Evolutionary conservation across 2,888 invertebrate species (phyloP).

Genomic region (Apodemia duryi): DNA sequence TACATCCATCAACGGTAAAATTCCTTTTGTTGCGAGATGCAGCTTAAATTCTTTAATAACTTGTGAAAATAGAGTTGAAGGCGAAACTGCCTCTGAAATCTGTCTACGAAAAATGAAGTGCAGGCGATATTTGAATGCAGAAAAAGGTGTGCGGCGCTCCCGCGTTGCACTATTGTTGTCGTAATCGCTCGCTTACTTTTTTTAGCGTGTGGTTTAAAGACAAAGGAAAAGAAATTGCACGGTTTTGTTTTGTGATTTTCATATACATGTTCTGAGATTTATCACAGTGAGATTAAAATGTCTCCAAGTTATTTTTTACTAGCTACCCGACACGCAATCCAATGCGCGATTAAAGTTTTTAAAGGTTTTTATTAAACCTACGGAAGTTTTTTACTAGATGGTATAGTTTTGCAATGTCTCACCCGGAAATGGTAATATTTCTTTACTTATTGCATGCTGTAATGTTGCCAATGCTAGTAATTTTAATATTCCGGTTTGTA

Average conservation of each 20-base stretch:
- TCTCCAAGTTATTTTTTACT: neutral
- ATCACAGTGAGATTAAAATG: conserved; percentile 4
- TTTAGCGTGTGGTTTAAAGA: conserved; percentile 25
- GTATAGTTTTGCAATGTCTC: no score
- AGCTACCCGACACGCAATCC: no score
- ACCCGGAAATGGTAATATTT: no score
- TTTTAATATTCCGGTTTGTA: no score
- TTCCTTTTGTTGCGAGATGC: neutral
- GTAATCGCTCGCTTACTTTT: conserved; percentile 46
- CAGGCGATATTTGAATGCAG: conserved; percentile 22
- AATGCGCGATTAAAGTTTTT: no score
- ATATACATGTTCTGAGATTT: conserved; percentile 4
- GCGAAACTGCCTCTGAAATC: conserved; percentile 7
- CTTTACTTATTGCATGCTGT: no score
- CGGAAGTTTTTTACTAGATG: no score
- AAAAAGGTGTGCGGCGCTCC: conserved; percentile 25
- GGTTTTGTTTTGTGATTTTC: conserved; percentile 24
- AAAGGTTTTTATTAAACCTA: no score
- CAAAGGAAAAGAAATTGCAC: conserved; percentile 28
- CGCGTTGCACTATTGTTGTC: conserved; percentile 32
- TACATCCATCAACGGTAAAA: conserved; percentile 6
- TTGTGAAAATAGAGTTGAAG: conserved; percentile 7
- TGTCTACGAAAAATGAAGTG: conserved; percentile 22
- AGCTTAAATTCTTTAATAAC: conserved; percentile 6
- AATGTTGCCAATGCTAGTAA: no score